Conservation (phyloP, 2,888 invertebrate genomes). For the Argyra leucocephala region DNA sequence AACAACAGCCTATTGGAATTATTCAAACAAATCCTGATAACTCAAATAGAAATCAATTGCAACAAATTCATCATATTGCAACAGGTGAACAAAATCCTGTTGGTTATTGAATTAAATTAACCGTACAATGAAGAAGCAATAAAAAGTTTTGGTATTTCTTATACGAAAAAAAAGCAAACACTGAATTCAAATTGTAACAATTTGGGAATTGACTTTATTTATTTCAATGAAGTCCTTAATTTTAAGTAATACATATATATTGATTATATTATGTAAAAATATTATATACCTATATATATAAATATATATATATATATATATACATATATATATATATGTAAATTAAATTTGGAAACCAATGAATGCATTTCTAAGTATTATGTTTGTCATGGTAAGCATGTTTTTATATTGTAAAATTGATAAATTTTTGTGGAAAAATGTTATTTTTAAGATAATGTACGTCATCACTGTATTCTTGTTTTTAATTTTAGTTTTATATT, state of each 20-base stretch:
- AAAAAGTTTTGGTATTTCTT: background rate
- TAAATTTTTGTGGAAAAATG: background rate
- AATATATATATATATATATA: background rate
- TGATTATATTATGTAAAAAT: background rate
- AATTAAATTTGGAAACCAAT: background rate
- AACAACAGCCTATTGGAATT: conserved; percentile 40
- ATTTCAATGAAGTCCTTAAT: background rate
- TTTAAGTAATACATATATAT: background rate
- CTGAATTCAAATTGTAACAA: no score
- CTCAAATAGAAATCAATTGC: conserved; percentile 41
- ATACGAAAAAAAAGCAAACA: background rate
- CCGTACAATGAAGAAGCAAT: background rate
- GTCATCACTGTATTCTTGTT: conserved; percentile 6
- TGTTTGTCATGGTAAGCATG: conserved; percentile 4
- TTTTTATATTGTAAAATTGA: background rate
- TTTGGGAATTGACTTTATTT: background rate
- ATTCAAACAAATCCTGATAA: conserved; percentile 39
- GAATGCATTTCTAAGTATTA: conserved; percentile 6
- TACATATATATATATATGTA: background rate
- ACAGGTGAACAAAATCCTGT: conserved; percentile 42
- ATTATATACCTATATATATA: background rate
- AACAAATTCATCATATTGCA: conserved; percentile 39
- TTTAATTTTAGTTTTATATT: conserved; percentile 1
- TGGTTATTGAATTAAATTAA: conserved; percentile 33
- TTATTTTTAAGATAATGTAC: background rate